Evolutionary conservation across 2,888 invertebrate genomes (phyloP), one percentile per base, ranked within the genome.

Genomic region (Tromatobia lineatoria): DNA sequence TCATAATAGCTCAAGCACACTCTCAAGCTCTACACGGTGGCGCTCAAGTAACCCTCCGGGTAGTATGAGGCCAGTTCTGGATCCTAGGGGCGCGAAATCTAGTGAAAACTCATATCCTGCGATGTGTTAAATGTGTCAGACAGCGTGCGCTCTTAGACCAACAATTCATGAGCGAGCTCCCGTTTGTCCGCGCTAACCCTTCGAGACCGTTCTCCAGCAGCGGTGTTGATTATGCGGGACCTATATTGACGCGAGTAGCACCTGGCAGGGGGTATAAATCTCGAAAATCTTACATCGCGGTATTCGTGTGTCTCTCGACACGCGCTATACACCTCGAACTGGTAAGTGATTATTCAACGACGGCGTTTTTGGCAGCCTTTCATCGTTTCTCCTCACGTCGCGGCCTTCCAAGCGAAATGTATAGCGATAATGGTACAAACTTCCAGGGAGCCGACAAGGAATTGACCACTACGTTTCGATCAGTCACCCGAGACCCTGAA

Each of bases 181-280:
- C 94, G 0, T 7, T 25, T 0, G 88, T 88, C 7, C 78, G 93
- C 77, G 82, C 4, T 29, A 29, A 2, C 29, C 29, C 29, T 2
- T 2, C 29, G 29, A 29, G 29, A 4, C 89, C 91, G 4, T 93
- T 93, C 85, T 70, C 85, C 7, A 75, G 88, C 64, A 67, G 82
- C 38, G 92, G 91, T 7, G 64, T 93, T 0, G 93, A 93, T 69
- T 91, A 87, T 18, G 89, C 88, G 29, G 92, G 93, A 6, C 92
- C 92, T 0, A 86, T 86, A 2, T 29, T 29, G 4, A 29, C 29
- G 29, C 2, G 29, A 10, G 3, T 10, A 15, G 10, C 3, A 3
- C 29, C 29, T 25, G 45, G 71, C 23, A 67, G 85, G 42, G 83
- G 83, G 7, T 50, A 81, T 0, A 79, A 81, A 57, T 11, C 61